Conservation (phyloP, 2,113 vertebrate genomes). For the Stigmatopora nigra region DNA sequence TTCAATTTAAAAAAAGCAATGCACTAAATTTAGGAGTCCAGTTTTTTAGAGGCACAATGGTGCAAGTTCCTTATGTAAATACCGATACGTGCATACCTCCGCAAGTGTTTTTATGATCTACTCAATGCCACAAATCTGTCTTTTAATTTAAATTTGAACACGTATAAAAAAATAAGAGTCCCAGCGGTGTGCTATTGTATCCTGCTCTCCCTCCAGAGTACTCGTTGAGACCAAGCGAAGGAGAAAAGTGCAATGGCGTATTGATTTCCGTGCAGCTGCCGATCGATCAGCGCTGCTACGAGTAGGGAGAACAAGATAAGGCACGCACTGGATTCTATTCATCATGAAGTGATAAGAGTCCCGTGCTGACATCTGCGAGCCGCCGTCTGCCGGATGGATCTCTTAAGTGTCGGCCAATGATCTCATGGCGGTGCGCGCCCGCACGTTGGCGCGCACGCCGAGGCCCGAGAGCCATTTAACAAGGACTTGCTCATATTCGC, state of each 20-base stretch:
- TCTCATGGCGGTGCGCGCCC: constrained; percentile 35
- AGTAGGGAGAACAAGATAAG: constrained; percentile 63
- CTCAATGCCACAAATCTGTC: constrained; percentile 80
- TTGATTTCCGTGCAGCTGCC: constrained; percentile 56
- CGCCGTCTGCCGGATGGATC: constrained; percentile 44
- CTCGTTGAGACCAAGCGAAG: constrained; percentile 50
- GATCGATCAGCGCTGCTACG: constrained; percentile 58
- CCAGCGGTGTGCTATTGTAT: constrained; percentile 34
- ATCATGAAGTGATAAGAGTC: constrained; percentile 58
- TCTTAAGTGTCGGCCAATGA: constrained; percentile 52
- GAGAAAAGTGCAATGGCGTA: constrained; percentile 65
- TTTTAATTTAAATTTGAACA: constrained; percentile 67
- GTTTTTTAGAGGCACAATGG: background rate
- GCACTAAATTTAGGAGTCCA: background rate
- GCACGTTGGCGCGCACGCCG: constrained; percentile 3
- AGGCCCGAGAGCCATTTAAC: constrained; percentile 29
- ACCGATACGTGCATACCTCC: constrained; percentile 8
- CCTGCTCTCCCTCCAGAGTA: constrained; percentile 43
- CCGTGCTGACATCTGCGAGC: constrained; percentile 56
- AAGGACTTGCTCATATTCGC: constrained; percentile 54
- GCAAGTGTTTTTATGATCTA: constrained; percentile 28
- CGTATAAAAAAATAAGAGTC: constrained; percentile 21
- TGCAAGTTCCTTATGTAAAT: background rate
- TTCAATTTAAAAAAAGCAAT: background rate
- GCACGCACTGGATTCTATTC: constrained; percentile 63